Percentiles rank a stretch among this genome's conserved stretches.
Conservation (phyloP, 2,888 invertebrate species). For the Cheiracanthium punctorium region DNA sequence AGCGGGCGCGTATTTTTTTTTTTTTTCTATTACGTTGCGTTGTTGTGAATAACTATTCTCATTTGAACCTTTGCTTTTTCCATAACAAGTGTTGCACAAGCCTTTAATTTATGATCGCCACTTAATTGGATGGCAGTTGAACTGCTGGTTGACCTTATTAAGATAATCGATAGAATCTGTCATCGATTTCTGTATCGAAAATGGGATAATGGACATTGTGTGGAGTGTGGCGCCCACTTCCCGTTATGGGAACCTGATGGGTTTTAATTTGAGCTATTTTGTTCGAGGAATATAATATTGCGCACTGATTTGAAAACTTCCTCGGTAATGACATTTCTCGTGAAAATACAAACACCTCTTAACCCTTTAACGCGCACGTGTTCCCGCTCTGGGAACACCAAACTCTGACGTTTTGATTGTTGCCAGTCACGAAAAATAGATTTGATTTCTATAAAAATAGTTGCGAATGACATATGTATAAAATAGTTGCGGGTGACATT, state of each 20-base stretch:
- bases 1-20: background rate
- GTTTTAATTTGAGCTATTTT: too few relatives aligned
- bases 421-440: too few relatives aligned
- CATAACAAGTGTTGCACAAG: constrained; percentile 12
- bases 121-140: constrained; percentile 36
- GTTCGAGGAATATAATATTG: too few relatives aligned
- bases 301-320: too few relatives aligned
- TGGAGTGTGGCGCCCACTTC: background rate
- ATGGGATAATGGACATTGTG: background rate
- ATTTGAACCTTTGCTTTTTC: constrained; percentile 18
- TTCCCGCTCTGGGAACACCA: too few relatives aligned
- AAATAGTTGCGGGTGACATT: too few relatives aligned
- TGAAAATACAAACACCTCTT: too few relatives aligned
- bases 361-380: too few relatives aligned
- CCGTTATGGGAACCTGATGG: background rate
- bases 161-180: constrained; percentile 33
- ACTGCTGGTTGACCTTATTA: constrained; percentile 22
- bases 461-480: too few relatives aligned
- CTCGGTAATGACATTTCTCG: too few relatives aligned
- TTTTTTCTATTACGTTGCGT: background rate
- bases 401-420: too few relatives aligned
- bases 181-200: constrained; percentile 22
- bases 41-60: background rate
- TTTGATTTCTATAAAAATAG: too few relatives aligned
- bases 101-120: background rate